Base-by-base conservation (phyloP, 2,888 invertebrate species). In the Drosophila acutilabella region DNA sequence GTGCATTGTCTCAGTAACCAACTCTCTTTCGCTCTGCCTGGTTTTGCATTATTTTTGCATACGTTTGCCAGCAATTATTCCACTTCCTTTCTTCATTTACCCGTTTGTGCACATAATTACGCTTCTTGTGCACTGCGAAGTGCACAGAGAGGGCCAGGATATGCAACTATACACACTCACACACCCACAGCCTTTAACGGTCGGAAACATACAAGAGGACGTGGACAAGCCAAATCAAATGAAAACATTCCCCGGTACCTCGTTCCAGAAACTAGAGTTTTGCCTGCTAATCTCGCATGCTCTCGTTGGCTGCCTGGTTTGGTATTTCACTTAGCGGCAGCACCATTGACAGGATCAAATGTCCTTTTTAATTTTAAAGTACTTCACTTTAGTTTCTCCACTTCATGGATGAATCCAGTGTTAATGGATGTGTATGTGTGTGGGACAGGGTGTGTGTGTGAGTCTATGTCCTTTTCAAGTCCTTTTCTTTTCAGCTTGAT, bases 331-430 rank as follows among this genome's bases (percentile, higher is more conserved):
- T 74, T 78, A 69, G 66, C 53, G 57, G 71, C 75, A 75, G 56
- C 50, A 66, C 82, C 53, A 76, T 77, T 74, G 74, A 73, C 80
- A 74, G 86, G 89, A 85, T 85, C 82, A 75, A 71, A 74, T 88
- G 88, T 89, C 87, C 89, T 76, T 85, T 89, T 85, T 89, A 85
- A 85, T 85, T 85, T 89, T 72, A 75, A 89, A 86, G 78, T 82
- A 89, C 85, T 85, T 85, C 83, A 80, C 75, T 80, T 89, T 70
- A 80, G 81, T 84, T 78, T 87, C 52, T 58, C 60, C 62, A 60
- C 20, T 52, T 20, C 47, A 18, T 38, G 52, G 54, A 14, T 59
- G 40, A 41, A 44, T 52, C 16, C 40, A 36, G 36, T 36, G 36
- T 36, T 30, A 30, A 36, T 13, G 13, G 13, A 36, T 36, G 13